Percentiles rank a stretch among this genome's conserved stretches.
These are phyloP conservation scores for Hydra vulgaris DNA, from an alignment of 30 jellyfish, hydroid and myxozoan genomes.

Conservation along the genomic window DNA sequence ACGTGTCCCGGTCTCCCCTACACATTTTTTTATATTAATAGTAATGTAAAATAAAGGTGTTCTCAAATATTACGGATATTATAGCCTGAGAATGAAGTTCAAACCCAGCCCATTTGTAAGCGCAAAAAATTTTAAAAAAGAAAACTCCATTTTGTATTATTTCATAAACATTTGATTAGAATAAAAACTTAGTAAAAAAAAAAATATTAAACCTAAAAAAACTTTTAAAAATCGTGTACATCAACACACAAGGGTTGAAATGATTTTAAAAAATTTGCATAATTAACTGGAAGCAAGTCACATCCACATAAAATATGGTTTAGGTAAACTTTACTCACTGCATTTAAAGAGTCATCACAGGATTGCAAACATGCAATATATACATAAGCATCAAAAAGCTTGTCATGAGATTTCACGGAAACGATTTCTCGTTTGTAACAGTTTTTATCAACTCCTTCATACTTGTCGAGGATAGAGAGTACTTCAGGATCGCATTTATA, in stretches of 20 bases:
- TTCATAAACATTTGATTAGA: no score
- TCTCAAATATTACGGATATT: no score
- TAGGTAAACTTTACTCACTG: slow-evolving; percentile 34
- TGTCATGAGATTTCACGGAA: slow-evolving; percentile 24
- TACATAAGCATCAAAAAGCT: slow-evolving; percentile 19
- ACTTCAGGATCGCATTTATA: slow-evolving; percentile 39
- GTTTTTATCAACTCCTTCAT: slow-evolving; percentile 55
- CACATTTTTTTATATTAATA: no score
- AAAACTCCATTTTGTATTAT: no score
- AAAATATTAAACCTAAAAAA: no score
- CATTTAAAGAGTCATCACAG: slow-evolving; percentile 18
- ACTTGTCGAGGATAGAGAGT: slow-evolving; percentile 36
- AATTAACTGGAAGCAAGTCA: slow-evolving; percentile 54
- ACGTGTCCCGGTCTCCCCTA: no score
- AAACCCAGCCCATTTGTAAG: no score
- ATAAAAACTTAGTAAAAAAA: no score
- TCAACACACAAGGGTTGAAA: slow-evolving; percentile 27
- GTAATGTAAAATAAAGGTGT: no score
- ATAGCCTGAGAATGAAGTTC: no score
- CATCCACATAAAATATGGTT: slow-evolving; percentile 47
- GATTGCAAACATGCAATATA: slow-evolving; percentile 36
- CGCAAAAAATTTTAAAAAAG: no score
- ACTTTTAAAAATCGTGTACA: background rate
- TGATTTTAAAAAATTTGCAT: slow-evolving; percentile 31
- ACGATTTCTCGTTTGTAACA: slow-evolving; percentile 30